Base-by-base conservation (phyloP, 2,888 invertebrate genomes). In the Helobdella robusta region DNA sequence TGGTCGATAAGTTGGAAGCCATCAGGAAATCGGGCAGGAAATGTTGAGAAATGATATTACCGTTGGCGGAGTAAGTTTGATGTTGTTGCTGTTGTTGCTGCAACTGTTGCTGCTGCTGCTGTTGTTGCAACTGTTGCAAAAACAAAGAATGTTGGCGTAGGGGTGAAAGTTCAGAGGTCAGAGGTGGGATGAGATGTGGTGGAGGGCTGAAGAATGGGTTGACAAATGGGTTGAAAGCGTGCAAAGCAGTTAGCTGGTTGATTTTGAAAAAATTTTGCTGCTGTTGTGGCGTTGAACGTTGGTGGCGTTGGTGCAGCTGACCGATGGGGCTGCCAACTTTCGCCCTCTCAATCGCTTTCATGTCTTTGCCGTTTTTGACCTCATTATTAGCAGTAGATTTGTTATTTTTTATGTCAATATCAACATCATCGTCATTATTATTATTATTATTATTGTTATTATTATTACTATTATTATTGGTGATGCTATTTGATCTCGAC, bases 301-400 rank as follows among this genome's bases (percentile, higher is more conserved):
- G n/a, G n/a, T n/a, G n/a, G n/a, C n/a, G n/a, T n/a, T n/a, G n/a
- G n/a, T n/a, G n/a, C n/a, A n/a, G n/a, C n/a, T n/a, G n/a, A n/a
- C n/a, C n/a, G n/a, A n/a, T n/a, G n/a, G n/a, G 6, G n/a, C 20
- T n/a, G 78, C 81, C 72, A 78, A 76, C 56, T 30, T 30, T 4
- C 5, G 40, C 46, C 15, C 25, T 46, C 15, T 61, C 61, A 11
- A n/a, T 46, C 4, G 23, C 61, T 25, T 61, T 25, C 2, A 44
- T 46, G 44, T 44, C 61, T 23, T 60, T 46, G 23, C 44, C 61
- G 4, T 60, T 46, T 23, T 60, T 46, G 18, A 23, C 40, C 2
- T 60, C 40, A 20, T 60, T 28, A 2, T 60, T 46, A 5, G 36
- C 40, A 23, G 36, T 46, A n/a, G 11, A 20, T 3, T 60, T 28